These are phyloP conservation scores for Neostethus bicornis DNA, from an alignment of 2,797 vertebrate species.

Conservation along the genomic window DNA sequence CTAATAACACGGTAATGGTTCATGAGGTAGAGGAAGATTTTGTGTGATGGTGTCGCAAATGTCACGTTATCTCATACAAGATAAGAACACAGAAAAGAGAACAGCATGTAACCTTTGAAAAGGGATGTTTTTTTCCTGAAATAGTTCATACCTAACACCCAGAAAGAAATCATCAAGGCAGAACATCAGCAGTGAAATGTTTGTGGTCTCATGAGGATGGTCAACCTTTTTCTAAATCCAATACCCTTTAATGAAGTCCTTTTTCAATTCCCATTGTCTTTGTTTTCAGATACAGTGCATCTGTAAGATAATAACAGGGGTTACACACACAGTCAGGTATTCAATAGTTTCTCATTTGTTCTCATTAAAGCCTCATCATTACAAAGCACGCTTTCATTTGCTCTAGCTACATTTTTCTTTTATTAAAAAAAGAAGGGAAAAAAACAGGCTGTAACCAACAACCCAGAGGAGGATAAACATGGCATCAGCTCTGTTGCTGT, in stretches of 20 bases:
- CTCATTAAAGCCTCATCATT: constrained; percentile 35
- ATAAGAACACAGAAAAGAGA: background rate
- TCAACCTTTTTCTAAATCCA: constrained; percentile 27
- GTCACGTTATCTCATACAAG: background rate
- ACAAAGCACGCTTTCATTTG: constrained; percentile 17
- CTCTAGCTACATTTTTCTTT: constrained; percentile 21
- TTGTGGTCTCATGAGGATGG: constrained; percentile 12
- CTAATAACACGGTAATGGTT: background rate
- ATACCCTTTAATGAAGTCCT: background rate
- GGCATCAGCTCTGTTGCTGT: constrained; percentile 21
- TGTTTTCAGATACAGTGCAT: constrained; percentile 2
- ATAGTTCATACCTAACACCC: background rate
- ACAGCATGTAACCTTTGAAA: constrained; percentile 18
- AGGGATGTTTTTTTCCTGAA: constrained; percentile 2
- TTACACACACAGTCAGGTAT: constrained; percentile 23
- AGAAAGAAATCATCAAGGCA: constrained; percentile 10
- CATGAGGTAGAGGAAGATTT: background rate
- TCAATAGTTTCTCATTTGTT: constrained; percentile 42
- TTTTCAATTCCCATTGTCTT: constrained; percentile 12
- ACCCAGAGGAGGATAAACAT: constrained; percentile 17
- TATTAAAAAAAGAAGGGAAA: constrained; percentile 40
- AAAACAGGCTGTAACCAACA: constrained; percentile 20
- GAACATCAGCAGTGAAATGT: constrained; percentile 16
- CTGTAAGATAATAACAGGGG: constrained; percentile 14
- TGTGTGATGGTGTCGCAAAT: background rate